Percentiles rank a stretch among this genome's conserved stretches.
These are phyloP conservation scores for Apantesis nais DNA, from an alignment of 2,888 invertebrate genomes.

Conservation along the genomic window DNA sequence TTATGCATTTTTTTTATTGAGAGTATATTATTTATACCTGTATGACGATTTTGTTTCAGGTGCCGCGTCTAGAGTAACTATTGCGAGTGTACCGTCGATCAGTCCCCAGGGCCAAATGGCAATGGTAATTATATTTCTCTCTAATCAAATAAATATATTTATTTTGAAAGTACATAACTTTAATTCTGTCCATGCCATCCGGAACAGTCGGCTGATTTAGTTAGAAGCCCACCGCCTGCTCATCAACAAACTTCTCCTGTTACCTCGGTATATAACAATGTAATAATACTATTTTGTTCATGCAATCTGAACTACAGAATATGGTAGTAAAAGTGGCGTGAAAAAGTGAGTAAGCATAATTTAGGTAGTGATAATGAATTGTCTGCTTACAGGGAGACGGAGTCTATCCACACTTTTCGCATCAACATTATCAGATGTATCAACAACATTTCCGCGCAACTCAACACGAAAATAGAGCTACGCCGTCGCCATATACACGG, in stretches of 20 bases:
- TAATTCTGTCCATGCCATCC: slow-evolving; percentile 74
- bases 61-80: slow-evolving; percentile 79
- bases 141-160: slow-evolving; percentile 18
- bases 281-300: slow-evolving; percentile 53
- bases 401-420: slow-evolving; percentile 82
- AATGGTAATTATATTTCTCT: slow-evolving; percentile 87
- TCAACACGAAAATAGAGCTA: slow-evolving; percentile 76
- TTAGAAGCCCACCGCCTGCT: slow-evolving; percentile 93
- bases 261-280: slow-evolving; percentile 87
- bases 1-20: background rate
- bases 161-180: slow-evolving; percentile 35
- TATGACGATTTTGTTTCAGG: slow-evolving; percentile 54
- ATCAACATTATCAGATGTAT: slow-evolving; percentile 83
- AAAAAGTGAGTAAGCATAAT: slow-evolving; percentile 19
- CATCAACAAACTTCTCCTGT: slow-evolving; percentile 92
- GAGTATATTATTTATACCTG: background rate
- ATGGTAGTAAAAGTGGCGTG: background rate
- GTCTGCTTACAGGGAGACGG: slow-evolving; percentile 75
- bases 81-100: slow-evolving; percentile 85
- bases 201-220: slow-evolving; percentile 87
- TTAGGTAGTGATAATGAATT: background rate
- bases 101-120: slow-evolving; percentile 86
- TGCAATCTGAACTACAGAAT: slow-evolving; percentile 18
- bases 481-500: slow-evolving; percentile 74
- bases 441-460: slow-evolving; percentile 82